These are phyloP conservation scores for Drosophila niveifrons DNA, from an alignment of 2,888 invertebrate species.

Conservation along the genomic window DNA sequence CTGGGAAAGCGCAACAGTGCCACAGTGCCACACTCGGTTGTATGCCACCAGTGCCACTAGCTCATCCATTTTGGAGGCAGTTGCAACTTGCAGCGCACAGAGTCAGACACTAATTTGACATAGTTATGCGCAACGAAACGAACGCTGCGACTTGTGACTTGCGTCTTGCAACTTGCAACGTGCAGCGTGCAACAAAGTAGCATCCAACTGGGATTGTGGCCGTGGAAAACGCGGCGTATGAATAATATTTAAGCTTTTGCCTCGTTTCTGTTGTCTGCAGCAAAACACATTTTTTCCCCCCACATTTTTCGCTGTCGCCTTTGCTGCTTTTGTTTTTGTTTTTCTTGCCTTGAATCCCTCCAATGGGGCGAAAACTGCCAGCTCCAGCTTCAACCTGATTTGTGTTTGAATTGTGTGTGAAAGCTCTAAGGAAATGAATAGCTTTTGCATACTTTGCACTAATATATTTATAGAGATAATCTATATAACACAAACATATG, in stretches of 20 bases:
- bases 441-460: background rate
- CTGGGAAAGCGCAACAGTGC: conserved; percentile 60
- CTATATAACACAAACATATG: too few relatives aligned
- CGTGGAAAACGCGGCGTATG: conserved; percentile 70
- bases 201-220: conserved; percentile 46
- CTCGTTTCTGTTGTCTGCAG: conserved; percentile 26
- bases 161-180: conserved; percentile 28
- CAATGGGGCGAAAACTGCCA: conserved; percentile 42
- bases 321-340: background rate
- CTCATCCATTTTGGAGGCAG: conserved; percentile 29
- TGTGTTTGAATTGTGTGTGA: conserved; percentile 18
- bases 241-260: conserved; percentile 69
- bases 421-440: background rate
- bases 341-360: conserved; percentile 10
- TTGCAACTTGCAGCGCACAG: conserved; percentile 42
- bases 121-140: conserved; percentile 78
- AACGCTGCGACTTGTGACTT: conserved; percentile 62
- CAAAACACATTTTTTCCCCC: conserved; percentile 11
- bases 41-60: background rate
- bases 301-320: background rate
- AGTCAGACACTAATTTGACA: conserved; percentile 77
- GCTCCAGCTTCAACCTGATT: conserved; percentile 15
- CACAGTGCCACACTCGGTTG: background rate
- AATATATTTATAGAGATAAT: too few relatives aligned
- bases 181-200: conserved; percentile 1